These are phyloP conservation scores for Crypturellus undulatus DNA, from an alignment of 2,113 vertebrate species.

Conservation along the genomic window DNA sequence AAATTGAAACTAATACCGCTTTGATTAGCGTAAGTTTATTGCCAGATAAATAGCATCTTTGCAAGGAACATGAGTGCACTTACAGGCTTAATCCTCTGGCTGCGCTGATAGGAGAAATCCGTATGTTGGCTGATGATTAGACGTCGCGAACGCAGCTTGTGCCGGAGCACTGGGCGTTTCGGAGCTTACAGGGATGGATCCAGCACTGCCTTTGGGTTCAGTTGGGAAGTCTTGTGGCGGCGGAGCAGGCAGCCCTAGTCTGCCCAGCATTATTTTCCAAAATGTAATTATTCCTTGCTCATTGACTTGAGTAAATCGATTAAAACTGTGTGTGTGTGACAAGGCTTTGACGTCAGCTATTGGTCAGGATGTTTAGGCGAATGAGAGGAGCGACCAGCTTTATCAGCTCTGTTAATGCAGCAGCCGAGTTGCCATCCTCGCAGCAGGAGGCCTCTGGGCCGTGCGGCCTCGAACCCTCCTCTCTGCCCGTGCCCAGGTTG, in stretches of 20 bases:
- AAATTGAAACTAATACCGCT: neutral
- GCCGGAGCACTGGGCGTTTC: neutral
- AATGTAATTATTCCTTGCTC: conserved; percentile 38
- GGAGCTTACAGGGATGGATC: neutral
- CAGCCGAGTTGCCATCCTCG: neutral
- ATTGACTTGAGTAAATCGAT: conserved; percentile 51
- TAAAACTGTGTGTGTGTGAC: neutral
- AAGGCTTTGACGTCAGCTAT: conserved; percentile 10
- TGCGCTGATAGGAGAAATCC: neutral
- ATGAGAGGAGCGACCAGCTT: neutral
- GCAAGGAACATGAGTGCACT: neutral
- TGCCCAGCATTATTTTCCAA: conserved; percentile 9
- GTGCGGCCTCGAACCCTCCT: neutral
- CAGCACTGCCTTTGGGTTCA: conserved; percentile 5
- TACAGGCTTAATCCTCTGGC: conserved; percentile 18
- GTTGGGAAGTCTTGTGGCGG: neutral
- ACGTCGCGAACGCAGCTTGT: neutral
- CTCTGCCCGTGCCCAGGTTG: neutral
- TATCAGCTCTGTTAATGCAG: neutral
- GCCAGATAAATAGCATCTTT: conserved; percentile 7
- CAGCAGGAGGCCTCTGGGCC: neutral
- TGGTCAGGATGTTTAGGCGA: neutral
- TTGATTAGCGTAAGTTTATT: conserved; percentile 10
- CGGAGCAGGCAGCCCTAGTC: neutral
- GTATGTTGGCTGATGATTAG: neutral